A percentile compares a stretch with the other conserved stretches of the same genome.
Conservation (phyloP, 2,113 vertebrate genomes). For the Tympanuchus pallidicinctus region DNA sequence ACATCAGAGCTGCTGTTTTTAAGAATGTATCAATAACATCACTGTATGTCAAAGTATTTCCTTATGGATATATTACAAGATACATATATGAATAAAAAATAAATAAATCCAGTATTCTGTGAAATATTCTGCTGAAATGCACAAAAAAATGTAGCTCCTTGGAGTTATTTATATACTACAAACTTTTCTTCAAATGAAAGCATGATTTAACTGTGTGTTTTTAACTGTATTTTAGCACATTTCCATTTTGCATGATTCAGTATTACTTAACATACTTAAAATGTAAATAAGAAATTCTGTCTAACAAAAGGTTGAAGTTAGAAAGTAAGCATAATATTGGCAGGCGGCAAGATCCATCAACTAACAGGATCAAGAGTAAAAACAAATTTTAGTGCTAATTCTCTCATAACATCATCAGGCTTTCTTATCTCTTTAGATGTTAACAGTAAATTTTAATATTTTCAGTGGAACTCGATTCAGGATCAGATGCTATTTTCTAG, state of each 20-base stretch:
- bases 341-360: background rate
- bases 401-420: background rate
- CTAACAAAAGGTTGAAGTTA: background rate
- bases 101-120: background rate
- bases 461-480: background rate
- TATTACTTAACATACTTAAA: background rate
- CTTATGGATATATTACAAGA: background rate
- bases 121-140: background rate
- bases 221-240: background rate
- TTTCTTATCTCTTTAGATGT: background rate
- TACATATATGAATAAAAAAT: background rate
- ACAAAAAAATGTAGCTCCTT: background rate
- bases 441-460: constrained; percentile 11
- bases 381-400: background rate
- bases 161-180: background rate
- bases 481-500: background rate
- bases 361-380: background rate
- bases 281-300: background rate
- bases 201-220: background rate
- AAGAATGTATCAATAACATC: background rate
- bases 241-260: background rate
- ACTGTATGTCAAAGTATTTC: background rate
- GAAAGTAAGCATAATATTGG: background rate
- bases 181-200: background rate
- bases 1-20: background rate